Evolutionary conservation across 2,888 invertebrate species (phyloP).

Genomic region (Acleris laterana): DNA sequence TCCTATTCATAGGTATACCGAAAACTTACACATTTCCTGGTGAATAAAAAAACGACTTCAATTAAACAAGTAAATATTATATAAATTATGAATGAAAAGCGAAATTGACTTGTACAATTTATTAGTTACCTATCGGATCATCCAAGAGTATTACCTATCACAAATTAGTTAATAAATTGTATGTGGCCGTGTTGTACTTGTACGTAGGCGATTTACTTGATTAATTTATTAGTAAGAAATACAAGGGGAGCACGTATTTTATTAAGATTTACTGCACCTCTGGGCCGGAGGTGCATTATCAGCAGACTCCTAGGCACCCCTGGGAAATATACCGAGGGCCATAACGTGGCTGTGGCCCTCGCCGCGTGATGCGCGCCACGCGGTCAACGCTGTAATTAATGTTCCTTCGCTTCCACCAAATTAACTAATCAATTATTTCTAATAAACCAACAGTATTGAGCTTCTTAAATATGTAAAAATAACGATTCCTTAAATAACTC

Average conservation of each 20-base stretch:
- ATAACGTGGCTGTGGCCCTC: conserved; percentile 58
- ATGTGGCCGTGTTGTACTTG: conserved; percentile 6
- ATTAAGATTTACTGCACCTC: conserved; percentile 75
- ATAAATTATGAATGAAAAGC: too few species aligned
- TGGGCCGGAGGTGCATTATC: conserved; percentile 66
- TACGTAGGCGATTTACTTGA: conserved; percentile 37
- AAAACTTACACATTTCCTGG: too few species aligned
- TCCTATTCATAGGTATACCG: too few species aligned
- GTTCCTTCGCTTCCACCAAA: conserved; percentile 1
- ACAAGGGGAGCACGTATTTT: conserved; percentile 48
- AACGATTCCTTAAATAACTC: too few species aligned
- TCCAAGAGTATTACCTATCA: not conserved
- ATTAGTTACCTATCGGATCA: not conserved
- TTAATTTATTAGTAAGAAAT: conserved; percentile 43
- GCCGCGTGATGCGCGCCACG: conserved; percentile 47
- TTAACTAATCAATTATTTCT: conserved; percentile 1
- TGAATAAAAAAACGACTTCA: too few species aligned
- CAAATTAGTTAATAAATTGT: conserved; percentile 23
- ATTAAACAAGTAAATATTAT: too few species aligned
- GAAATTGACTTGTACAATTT: too few species aligned
- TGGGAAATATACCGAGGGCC: conserved; percentile 66
- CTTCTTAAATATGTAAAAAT: too few species aligned
- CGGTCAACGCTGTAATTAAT: conserved; percentile 48
- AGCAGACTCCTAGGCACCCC: conserved; percentile 57
- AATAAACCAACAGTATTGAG: not conserved